Percentiles rank a stretch among this genome's conserved stretches.
Conservation (phyloP, 92 coral and sea anemone species). For the Siderastrea radians region DNA sequence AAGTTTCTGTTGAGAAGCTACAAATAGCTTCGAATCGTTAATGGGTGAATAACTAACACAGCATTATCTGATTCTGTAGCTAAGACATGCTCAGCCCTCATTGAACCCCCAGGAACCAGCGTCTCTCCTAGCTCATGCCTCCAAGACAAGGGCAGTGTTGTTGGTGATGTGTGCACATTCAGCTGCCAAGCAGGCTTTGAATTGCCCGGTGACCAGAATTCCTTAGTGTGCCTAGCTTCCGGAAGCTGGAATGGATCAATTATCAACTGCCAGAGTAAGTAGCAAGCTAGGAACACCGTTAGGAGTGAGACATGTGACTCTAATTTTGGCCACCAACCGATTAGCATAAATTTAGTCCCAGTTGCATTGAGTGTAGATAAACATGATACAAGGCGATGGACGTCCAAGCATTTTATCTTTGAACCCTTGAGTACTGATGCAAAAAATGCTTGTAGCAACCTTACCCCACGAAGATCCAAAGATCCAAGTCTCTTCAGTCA, state of each 20-base stretch:
- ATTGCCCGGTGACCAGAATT: slow-evolving; percentile 46
- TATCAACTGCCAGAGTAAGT: slow-evolving; percentile 71
- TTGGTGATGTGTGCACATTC: slow-evolving; percentile 79
- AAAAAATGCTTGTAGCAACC: too few relatives aligned
- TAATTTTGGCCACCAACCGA: too few relatives aligned
- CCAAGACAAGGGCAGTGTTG: slow-evolving; percentile 54
- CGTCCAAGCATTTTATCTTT: too few relatives aligned
- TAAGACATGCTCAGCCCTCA: slow-evolving; percentile 74
- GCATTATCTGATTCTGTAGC: slow-evolving; percentile 35
- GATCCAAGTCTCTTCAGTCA: slow-evolving; percentile 14
- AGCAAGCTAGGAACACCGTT: background rate
- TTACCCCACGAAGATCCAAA: too few relatives aligned
- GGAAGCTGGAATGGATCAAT: slow-evolving; percentile 69
- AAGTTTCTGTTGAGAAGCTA: background rate
- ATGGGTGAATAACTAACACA: background rate
- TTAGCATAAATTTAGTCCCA: too few relatives aligned
- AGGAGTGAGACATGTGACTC: too few relatives aligned
- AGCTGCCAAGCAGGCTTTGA: slow-evolving; percentile 82
- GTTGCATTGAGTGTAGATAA: too few relatives aligned
- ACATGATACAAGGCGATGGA: too few relatives aligned
- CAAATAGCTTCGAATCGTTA: too few relatives aligned
- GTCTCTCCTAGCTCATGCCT: slow-evolving; percentile 84
- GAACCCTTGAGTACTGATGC: too few relatives aligned
- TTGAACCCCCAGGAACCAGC: slow-evolving; percentile 61
- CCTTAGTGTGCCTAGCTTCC: slow-evolving; percentile 69